phyloP scores from a whole-genome alignment of 2,797 vertebrate genomes.

The Sebastes steindachneri region DNA sequence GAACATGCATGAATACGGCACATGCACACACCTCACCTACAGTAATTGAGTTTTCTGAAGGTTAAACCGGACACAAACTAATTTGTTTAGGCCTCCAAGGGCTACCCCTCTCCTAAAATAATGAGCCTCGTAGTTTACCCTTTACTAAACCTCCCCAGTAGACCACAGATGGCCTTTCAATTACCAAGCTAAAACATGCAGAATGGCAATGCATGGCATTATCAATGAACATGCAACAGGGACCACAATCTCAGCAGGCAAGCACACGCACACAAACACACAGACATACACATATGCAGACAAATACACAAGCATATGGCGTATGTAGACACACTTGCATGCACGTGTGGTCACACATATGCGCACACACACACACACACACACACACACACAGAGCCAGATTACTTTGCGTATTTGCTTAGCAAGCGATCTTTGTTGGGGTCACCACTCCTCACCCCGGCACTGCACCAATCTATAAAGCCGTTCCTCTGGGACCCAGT shows the following conservation, averaged over 20 bases:
- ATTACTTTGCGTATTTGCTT: conserved; percentile 76
- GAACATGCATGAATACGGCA: conserved; percentile 38
- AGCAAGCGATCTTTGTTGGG: conserved; percentile 69
- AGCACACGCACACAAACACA: neutral
- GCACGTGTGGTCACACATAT: neutral
- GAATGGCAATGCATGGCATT: conserved; percentile 73
- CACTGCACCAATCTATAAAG: conserved; percentile 66
- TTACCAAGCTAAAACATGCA: conserved; percentile 76
- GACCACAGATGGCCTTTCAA: conserved; percentile 79
- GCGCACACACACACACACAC: neutral
- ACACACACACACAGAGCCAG: conserved; percentile 26
- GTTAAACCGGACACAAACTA: conserved; percentile 79
- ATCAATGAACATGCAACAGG: conserved; percentile 68
- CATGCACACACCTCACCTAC: conserved; percentile 38
- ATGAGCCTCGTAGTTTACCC: conserved; percentile 77
- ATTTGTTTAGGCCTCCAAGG: conserved; percentile 71
- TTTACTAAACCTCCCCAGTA: conserved; percentile 75
- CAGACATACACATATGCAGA: neutral
- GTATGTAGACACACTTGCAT: neutral
- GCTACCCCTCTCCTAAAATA: conserved; percentile 66
- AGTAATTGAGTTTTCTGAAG: conserved; percentile 75
- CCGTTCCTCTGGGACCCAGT: conserved; percentile 40
- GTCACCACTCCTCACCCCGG: conserved; percentile 60
- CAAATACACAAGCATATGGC: conserved; percentile 7
- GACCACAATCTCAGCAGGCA: conserved; percentile 30